Percentiles rank a stretch among this genome's conserved stretches.
phyloP scores from a whole-genome alignment of 2,888 invertebrate genomes.

The Xanthorhoe designata region DNA sequence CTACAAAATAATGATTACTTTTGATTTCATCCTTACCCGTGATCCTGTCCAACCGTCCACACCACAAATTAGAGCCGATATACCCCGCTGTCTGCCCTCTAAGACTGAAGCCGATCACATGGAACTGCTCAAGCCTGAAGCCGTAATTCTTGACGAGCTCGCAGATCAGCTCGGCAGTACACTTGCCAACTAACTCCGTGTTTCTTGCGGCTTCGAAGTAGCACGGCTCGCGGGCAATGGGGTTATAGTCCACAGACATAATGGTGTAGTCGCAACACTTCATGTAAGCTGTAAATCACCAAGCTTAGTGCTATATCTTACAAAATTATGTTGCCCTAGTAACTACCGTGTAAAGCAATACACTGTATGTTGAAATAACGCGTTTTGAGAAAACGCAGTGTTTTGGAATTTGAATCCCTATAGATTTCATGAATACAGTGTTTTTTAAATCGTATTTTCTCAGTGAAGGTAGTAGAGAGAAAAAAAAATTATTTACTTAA shows the following conservation, averaged over 20 bases:
- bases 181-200: constrained; percentile 85
- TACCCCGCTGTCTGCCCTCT: constrained; percentile 87
- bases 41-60: constrained; percentile 78
- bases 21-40: constrained; percentile 72
- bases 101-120: constrained; percentile 88
- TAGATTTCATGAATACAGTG: too few species aligned
- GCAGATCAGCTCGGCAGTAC: constrained; percentile 86
- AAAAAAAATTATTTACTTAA: too few species aligned
- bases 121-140: constrained; percentile 78
- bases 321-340: not conserved
- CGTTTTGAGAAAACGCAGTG: too few species aligned
- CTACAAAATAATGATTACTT: not conserved
- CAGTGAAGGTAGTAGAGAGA: too few species aligned
- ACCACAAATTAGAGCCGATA: constrained; percentile 74
- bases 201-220: constrained; percentile 86
- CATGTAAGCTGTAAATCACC: constrained; percentile 77
- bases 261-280: constrained; percentile 85
- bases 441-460: too few species aligned
- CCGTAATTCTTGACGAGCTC: constrained; percentile 69
- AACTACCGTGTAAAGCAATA: not conserved
- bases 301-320: not conserved
- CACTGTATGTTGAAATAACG: too few species aligned
- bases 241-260: constrained; percentile 87
- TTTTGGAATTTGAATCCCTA: too few species aligned
- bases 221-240: constrained; percentile 85